These are phyloP conservation scores for Dasysyrphus albostriatus DNA, from an alignment of 2,888 invertebrate genomes.

Conservation along the genomic window DNA sequence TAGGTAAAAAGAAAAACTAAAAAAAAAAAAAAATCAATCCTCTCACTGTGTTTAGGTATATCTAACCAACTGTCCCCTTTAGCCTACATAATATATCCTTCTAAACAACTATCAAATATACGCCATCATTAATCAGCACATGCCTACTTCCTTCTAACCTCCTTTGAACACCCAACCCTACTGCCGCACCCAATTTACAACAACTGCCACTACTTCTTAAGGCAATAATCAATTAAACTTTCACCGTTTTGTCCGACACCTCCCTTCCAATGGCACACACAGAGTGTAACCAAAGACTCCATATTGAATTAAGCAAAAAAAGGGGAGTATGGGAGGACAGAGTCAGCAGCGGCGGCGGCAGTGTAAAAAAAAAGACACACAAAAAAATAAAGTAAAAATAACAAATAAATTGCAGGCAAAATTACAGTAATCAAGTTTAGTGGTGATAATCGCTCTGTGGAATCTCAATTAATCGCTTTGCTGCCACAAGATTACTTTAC, in stretches of 20 bases:
- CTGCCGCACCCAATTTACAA: slow-evolving; percentile 54
- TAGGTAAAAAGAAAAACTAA: not conserved
- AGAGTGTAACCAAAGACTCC: slow-evolving; percentile 1
- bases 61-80: slow-evolving; percentile 16
- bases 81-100: not conserved
- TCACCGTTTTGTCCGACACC: slow-evolving; percentile 67
- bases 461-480: slow-evolving; percentile 77
- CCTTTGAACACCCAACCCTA: slow-evolving; percentile 56
- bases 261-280: slow-evolving; percentile 24
- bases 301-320: slow-evolving; percentile 13
- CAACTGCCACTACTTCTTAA: slow-evolving; percentile 52
- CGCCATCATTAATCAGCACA: slow-evolving; percentile 62
- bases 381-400: slow-evolving; percentile 49
- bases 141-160: slow-evolving; percentile 28
- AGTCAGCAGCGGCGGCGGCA: not conserved
- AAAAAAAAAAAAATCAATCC: not conserved
- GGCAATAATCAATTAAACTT: slow-evolving; percentile 76
- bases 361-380: slow-evolving; percentile 1
- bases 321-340: slow-evolving; percentile 24
- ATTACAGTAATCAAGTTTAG: slow-evolving; percentile 78
- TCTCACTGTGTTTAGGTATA: not conserved
- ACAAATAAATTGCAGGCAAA: slow-evolving; percentile 76
- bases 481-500: slow-evolving; percentile 75
- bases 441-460: slow-evolving; percentile 77
- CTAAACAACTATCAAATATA: slow-evolving; percentile 59